phyloP scores from a whole-genome alignment of 2,888 invertebrate genomes.

The Tipula unca region DNA sequence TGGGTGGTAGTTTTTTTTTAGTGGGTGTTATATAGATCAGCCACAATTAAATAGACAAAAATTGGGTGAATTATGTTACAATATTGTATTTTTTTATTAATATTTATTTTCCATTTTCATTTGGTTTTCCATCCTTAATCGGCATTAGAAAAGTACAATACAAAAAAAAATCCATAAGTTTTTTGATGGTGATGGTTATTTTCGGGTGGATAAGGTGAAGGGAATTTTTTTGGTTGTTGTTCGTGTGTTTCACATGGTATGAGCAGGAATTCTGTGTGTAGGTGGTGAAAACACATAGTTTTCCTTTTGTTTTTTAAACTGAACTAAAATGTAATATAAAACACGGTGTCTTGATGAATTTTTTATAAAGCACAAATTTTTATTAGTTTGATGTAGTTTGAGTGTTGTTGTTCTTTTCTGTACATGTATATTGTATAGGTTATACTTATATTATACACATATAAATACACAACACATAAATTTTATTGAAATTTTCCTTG shows the following conservation, averaged over 20 bases:
- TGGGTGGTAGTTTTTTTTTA: not conserved
- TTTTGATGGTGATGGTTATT: not conserved
- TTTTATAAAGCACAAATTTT: slow-evolving; percentile 16
- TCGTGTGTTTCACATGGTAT: not conserved
- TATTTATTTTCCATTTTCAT: not conserved
- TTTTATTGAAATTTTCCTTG: slow-evolving; percentile 4
- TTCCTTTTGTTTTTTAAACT: not conserved
- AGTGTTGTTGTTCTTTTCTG: not conserved
- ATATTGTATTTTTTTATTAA: not conserved
- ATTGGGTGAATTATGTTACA: not conserved
- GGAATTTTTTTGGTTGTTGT: not conserved
- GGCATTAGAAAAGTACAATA: not conserved
- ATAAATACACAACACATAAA: not conserved
- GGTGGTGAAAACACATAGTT: not conserved
- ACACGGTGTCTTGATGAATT: slow-evolving; percentile 18
- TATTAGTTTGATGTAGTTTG: not conserved
- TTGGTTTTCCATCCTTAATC: not conserved
- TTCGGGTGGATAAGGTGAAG: not conserved
- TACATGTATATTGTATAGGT: not conserved
- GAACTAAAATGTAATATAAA: slow-evolving; percentile 8
- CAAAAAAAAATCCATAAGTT: slow-evolving; percentile 8
- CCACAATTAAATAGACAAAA: slow-evolving; percentile 14
- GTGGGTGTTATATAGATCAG: not conserved
- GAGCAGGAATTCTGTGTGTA: not conserved
- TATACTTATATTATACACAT: not conserved